A percentile compares a stretch with the other conserved stretches of the same genome.
Evolutionary conservation across 2,888 invertebrate genomes (phyloP).

Genomic region (Tetranychus truncatus): DNA sequence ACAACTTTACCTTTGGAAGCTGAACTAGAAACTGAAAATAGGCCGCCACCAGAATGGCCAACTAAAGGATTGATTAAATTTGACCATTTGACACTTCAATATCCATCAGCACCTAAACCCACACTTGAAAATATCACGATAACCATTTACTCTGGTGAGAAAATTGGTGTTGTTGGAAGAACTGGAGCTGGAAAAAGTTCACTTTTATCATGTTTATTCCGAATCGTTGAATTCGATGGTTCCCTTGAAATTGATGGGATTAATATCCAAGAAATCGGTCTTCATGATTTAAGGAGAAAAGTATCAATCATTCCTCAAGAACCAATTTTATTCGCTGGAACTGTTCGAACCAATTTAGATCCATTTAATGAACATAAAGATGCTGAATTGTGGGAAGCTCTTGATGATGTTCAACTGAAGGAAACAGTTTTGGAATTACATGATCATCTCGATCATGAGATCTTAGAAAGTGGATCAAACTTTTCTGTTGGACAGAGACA

Average conservation of each 20-base stretch:
- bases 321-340: conserved; percentile 68
- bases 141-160: conserved; percentile 34
- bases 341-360: conserved; percentile 69
- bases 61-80: conserved; percentile 29
- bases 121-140: conserved; percentile 44
- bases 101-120: conserved; percentile 46
- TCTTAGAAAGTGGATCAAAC: conserved; percentile 53
- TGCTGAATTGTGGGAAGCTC: conserved; percentile 56
- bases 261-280: conserved; percentile 34
- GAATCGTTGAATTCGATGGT: conserved; percentile 35
- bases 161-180: conserved; percentile 56
- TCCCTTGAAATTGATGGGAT: conserved; percentile 34
- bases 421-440: conserved; percentile 44
- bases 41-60: conserved; percentile 32
- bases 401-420: conserved; percentile 63
- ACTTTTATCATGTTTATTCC: conserved; percentile 36
- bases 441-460: conserved; percentile 48
- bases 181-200: conserved; percentile 53
- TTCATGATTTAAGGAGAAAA: conserved; percentile 52
- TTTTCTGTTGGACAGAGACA: conserved; percentile 79
- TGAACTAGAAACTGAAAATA: conserved; percentile 35
- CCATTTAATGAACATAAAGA: conserved; percentile 66
- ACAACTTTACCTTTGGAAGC: conserved; percentile 53
- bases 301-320: conserved; percentile 86
- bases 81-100: conserved; percentile 42